A percentile compares a stretch with the other conserved stretches of the same genome.
phyloP scores from a whole-genome alignment of 2,888 invertebrate genomes.

The Tachina lurida region DNA sequence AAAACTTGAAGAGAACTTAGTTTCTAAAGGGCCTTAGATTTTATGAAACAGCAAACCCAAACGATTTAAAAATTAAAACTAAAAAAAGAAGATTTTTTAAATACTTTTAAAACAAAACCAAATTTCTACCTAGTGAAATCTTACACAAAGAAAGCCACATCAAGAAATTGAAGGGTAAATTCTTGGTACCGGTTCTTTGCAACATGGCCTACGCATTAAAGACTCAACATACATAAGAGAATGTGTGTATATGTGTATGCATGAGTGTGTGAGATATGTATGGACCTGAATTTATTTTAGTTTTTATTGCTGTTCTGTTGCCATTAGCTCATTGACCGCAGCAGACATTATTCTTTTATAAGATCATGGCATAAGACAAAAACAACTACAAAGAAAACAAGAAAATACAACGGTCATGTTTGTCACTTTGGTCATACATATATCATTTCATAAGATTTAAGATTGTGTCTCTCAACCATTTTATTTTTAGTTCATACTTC shows the following conservation, averaged over 20 bases:
- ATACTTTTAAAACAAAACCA: conserved; percentile 14
- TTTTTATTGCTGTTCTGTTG: conserved; percentile 48
- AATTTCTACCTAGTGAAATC: conserved; percentile 41
- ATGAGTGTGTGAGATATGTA: neutral
- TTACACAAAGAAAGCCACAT: neutral
- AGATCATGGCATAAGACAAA: conserved; percentile 49
- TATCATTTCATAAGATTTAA: conserved; percentile 66
- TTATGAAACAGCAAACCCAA: conserved; percentile 3
- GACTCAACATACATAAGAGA: neutral
- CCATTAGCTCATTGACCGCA: conserved; percentile 72
- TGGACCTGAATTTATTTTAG: conserved; percentile 6
- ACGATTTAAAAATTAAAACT: conserved; percentile 26
- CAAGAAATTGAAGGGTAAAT: conserved; percentile 12
- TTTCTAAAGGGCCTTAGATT: neutral
- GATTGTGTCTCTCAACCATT: conserved; percentile 69
- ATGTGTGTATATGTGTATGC: too few relatives aligned
- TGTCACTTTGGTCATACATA: conserved; percentile 51
- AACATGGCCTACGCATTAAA: conserved; percentile 57
- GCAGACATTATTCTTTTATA: conserved; percentile 67
- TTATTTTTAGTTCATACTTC: conserved; percentile 56
- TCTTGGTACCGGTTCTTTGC: conserved; percentile 59
- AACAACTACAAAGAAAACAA: conserved; percentile 36
- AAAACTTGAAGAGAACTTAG: conserved; percentile 9
- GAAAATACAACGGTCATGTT: conserved; percentile 20
- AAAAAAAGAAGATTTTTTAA: conserved; percentile 1